Evolutionary conservation across 2,888 invertebrate species (phyloP), one percentile per base, ranked within the genome.

Genomic region (Tryphoninae sp.): DNA sequence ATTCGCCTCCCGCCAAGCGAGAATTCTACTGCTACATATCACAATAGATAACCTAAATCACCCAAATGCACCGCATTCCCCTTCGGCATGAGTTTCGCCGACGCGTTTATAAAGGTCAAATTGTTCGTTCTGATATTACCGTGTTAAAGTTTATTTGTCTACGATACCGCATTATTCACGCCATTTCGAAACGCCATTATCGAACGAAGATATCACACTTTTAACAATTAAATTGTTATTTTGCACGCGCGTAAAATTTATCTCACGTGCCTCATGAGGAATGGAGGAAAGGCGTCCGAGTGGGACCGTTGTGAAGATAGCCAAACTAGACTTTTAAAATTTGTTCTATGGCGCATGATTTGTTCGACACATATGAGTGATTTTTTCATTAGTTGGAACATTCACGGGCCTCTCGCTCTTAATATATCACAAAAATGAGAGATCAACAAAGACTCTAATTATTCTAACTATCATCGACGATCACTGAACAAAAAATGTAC

Each of bases 1-100:
- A 75, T 19, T 59, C 7, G 45, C 53, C 81, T 81, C 81, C 81
- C 81, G 81, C 81, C 81, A 81, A 81, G 65, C 42, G 68, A 49
- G 8, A 19, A n/a, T 77, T 61, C 22, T 45, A 61, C 69, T 22
- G 67, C 74, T 71, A 45, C 45, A 76, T 59, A 33, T 45, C 45
- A 58, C 76, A 61, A 69, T 45, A 45, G 55, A 74, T 81, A 81
- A 81, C 81, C 81, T 81, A 55, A 67, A 68, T 26, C 59, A 49
- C 1, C 33, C 65, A 45, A 55, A 55, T 16, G 53, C 67, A 59
- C 64, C 33, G 42, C n/a, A 45, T 45, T 61, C 11, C 13, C 19
- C 23, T 16, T 59, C 42, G 59, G 55, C 71, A 40, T 61, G 45
- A 45, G 23, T 33, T n/a, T 64, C 53, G 9, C 26, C 16, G 13